phyloP scores from a whole-genome alignment of 2,797 vertebrate genomes.

The Nannoperca australis region DNA sequence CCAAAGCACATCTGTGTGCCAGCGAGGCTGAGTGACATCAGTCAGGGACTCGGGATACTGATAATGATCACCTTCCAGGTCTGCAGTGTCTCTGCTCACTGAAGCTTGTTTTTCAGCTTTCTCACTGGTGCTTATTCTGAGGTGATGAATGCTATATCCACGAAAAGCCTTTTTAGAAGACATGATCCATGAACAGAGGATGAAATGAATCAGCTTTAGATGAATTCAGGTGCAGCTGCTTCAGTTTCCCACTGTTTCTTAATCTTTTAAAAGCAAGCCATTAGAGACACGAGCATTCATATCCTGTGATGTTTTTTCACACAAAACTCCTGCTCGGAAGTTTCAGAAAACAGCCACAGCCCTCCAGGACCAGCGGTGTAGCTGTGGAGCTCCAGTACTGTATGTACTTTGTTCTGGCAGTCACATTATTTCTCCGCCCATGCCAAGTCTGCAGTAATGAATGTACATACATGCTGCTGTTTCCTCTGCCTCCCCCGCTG shows the following conservation, averaged over 20 bases:
- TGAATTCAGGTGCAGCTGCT: constrained; percentile 21
- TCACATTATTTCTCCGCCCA: constrained; percentile 75
- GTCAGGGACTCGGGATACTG: constrained; percentile 79
- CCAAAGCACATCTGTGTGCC: constrained; percentile 57
- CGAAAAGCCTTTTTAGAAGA: constrained; percentile 80
- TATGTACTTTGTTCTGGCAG: constrained; percentile 75
- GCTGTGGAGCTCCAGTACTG: constrained; percentile 53
- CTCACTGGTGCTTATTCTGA: constrained; percentile 47
- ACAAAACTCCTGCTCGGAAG: constrained; percentile 63
- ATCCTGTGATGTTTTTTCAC: constrained; percentile 45
- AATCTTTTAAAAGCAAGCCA: constrained; percentile 20
- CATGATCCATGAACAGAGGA: constrained; percentile 49
- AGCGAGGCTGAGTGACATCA: constrained; percentile 84
- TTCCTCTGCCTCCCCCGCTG: constrained; percentile 66
- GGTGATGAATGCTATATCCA: constrained; percentile 87
- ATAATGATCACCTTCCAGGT: constrained; percentile 77
- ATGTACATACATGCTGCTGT: constrained; percentile 80
- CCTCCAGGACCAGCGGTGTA: constrained; percentile 5
- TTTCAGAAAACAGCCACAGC: constrained; percentile 25
- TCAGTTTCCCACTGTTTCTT: constrained; percentile 13
- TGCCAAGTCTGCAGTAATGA: constrained; percentile 78
- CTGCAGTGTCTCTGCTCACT: constrained; percentile 39
- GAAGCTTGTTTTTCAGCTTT: constrained; percentile 34
- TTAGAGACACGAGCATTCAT: constrained; percentile 28
- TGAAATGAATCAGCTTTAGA: constrained; percentile 34